Conservation (phyloP, 1,140 invertebrate genomes). For the Pachyrhynchus sulphureomaculatus region DNA sequence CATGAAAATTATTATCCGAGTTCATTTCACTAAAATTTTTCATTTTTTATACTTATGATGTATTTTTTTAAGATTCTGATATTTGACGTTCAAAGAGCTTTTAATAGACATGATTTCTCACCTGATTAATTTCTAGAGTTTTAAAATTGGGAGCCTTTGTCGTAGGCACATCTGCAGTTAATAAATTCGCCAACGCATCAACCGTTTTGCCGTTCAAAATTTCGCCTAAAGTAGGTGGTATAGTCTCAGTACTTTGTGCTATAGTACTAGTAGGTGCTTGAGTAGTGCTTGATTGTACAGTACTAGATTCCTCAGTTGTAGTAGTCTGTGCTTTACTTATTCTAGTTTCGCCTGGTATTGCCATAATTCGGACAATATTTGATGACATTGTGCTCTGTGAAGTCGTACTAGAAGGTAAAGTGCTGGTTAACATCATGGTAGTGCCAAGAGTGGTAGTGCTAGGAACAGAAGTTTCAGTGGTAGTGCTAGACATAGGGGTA, state of each 20-base stretch:
- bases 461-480: background rate
- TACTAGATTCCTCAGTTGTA: conserved; percentile 23
- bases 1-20: too few species aligned
- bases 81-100: too few species aligned
- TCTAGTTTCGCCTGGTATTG: conserved; percentile 21
- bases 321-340: conserved; percentile 26
- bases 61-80: too few species aligned
- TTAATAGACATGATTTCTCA: conserved; percentile 33
- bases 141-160: conserved; percentile 25
- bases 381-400: conserved; percentile 21
- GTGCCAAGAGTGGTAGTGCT: conserved; percentile 9
- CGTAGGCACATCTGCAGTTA: conserved; percentile 15
- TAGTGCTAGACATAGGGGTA: background rate
- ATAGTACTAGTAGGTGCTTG: conserved; percentile 22
- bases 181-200: conserved; percentile 39
- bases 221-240: conserved; percentile 38
- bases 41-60: too few species aligned
- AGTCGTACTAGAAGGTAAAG: conserved; percentile 27
- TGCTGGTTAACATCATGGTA: conserved; percentile 20
- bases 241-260: conserved; percentile 12
- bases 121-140: conserved; percentile 30
- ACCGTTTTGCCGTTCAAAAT: conserved; percentile 42
- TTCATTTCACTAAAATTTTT: too few species aligned
- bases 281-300: conserved; percentile 17
- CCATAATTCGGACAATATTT: conserved; percentile 11